These are phyloP conservation scores for Champsocephalus esox DNA, from an alignment of 2,797 vertebrate genomes.

Conservation along the genomic window DNA sequence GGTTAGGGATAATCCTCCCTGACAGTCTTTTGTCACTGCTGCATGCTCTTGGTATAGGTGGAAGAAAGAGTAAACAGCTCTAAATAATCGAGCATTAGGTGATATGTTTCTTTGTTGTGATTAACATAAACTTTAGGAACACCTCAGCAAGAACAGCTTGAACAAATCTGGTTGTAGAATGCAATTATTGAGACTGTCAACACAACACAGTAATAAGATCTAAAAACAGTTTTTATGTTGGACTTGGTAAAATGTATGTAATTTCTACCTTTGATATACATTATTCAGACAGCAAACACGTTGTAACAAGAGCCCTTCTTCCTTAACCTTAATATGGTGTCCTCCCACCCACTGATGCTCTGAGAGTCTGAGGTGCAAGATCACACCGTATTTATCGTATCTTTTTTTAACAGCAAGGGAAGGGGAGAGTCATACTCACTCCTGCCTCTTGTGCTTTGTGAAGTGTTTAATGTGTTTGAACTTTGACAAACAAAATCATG, in stretches of 20 bases:
- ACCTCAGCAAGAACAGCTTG: background rate
- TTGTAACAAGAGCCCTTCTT: background rate
- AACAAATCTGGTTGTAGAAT: background rate
- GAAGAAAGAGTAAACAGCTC: background rate
- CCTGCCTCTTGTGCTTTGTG: background rate
- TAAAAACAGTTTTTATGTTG: background rate
- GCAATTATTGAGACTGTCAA: background rate
- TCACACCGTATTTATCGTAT: background rate
- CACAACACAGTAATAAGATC: background rate
- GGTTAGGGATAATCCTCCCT: slow-evolving; percentile 7
- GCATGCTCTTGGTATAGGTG: slow-evolving; percentile 5
- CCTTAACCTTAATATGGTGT: too few relatives aligned
- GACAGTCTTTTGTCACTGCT: slow-evolving; percentile 20
- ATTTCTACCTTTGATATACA: background rate
- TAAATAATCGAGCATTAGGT: background rate
- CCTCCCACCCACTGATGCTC: background rate
- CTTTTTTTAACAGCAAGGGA: background rate
- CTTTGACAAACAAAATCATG: background rate
- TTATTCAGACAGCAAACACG: background rate
- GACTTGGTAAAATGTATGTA: background rate
- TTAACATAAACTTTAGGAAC: background rate
- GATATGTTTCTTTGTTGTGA: background rate
- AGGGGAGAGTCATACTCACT: background rate
- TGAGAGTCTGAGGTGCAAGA: too few relatives aligned
- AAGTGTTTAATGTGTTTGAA: background rate